Evolutionary conservation across 2,888 invertebrate species (phyloP).

Genomic region (Epirrhoe tristata): DNA sequence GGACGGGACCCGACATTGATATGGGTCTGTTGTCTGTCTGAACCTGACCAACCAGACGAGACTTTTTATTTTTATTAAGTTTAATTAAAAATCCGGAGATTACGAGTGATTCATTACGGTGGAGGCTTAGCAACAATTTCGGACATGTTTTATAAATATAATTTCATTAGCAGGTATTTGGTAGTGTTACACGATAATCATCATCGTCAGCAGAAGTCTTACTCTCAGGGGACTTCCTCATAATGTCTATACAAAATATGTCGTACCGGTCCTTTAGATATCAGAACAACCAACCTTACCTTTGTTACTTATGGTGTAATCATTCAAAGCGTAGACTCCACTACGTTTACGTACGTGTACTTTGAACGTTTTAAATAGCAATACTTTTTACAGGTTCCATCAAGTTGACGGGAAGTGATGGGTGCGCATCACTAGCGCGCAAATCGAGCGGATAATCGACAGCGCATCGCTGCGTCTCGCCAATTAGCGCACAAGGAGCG

Average conservation of each 20-base stretch:
- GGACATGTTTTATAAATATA: not conserved
- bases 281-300: too few relatives aligned
- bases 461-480: constrained; percentile 28
- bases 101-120: constrained; percentile 1
- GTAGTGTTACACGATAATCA: too few relatives aligned
- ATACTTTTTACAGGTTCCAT: too few relatives aligned
- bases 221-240: too few relatives aligned
- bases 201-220: too few relatives aligned
- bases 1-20: constrained; percentile 13
- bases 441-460: constrained; percentile 38
- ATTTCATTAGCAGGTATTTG: not conserved
- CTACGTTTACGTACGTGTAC: too few relatives aligned
- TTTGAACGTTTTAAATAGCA: too few relatives aligned
- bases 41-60: not conserved
- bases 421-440: constrained; percentile 25
- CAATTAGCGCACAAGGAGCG: constrained; percentile 28
- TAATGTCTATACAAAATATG: too few relatives aligned
- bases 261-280: too few relatives aligned
- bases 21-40: not conserved
- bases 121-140: not conserved
- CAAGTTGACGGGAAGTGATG: not conserved
- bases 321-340: too few relatives aligned
- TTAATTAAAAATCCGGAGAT: constrained; percentile 2
- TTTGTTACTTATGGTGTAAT: too few relatives aligned
- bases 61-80: constrained; percentile 6